Percentiles rank a stretch among this genome's conserved stretches.
These are phyloP conservation scores for Trematomus loennbergii DNA, from an alignment of 2,113 vertebrate species.

Conservation along the genomic window DNA sequence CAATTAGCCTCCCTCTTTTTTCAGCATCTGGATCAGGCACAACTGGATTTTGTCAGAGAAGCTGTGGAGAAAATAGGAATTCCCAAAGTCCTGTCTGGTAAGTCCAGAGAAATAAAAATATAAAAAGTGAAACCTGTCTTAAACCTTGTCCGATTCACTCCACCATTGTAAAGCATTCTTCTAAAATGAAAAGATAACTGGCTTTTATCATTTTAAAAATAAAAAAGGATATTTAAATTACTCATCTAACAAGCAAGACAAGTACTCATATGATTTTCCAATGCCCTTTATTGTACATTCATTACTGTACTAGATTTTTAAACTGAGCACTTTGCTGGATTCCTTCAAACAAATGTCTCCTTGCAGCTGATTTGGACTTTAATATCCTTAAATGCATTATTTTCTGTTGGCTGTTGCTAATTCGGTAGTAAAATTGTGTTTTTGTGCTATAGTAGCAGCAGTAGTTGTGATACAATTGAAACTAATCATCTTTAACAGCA, in stretches of 20 bases:
- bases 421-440: not conserved
- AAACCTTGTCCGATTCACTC: not conserved
- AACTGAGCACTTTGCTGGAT: not conserved
- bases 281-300: no score
- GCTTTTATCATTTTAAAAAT: not conserved
- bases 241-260: not conserved
- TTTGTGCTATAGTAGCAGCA: not conserved
- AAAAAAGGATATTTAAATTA: not conserved
- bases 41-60: constrained; percentile 75
- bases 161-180: not conserved
- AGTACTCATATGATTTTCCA: not conserved
- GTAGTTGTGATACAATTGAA: not conserved
- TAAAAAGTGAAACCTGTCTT: not conserved
- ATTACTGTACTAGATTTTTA: not conserved
- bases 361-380: not conserved
- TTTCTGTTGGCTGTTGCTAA: not conserved
- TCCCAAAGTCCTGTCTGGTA: constrained; percentile 86
- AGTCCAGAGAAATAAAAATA: constrained; percentile 38
- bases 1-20: not conserved
- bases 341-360: not conserved
- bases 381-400: not conserved
- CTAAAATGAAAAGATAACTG: not conserved
- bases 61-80: constrained; percentile 82
- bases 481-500: not conserved
- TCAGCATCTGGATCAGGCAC: constrained; percentile 63